Evolutionary conservation across 2,797 vertebrate species (phyloP).

Genomic region (Crocodylus rhombifer): DNA sequence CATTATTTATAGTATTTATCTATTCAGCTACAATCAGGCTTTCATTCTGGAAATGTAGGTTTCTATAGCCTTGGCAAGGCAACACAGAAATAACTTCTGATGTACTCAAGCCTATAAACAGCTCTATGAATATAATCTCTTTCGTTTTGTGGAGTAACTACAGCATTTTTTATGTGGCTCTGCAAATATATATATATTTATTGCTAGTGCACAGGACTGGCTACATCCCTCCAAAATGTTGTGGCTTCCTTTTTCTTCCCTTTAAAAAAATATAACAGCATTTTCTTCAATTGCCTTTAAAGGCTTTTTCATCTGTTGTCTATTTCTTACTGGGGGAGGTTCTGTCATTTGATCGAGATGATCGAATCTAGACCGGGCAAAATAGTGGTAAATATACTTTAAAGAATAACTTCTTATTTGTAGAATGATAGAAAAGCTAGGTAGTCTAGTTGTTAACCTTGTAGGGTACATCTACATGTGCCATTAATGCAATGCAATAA

Average conservation of each 20-base stretch:
- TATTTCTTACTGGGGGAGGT: constrained; percentile 51
- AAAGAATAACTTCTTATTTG: constrained; percentile 32
- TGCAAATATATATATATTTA: not conserved
- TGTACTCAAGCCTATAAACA: not conserved
- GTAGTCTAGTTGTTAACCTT: not conserved
- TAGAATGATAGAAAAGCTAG: not conserved
- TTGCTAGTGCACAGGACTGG: not conserved
- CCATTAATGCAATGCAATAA: no score
- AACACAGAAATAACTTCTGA: not conserved
- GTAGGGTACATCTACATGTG: not conserved
- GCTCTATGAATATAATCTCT: not conserved
- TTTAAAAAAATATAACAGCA: not conserved
- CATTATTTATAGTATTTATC: not conserved
- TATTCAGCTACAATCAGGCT: not conserved
- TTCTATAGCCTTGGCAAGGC: not conserved
- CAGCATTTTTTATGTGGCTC: not conserved
- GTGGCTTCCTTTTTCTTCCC: not conserved
- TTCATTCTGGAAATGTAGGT: not conserved
- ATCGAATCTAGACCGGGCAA: not conserved
- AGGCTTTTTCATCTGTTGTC: constrained; percentile 32
- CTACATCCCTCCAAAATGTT: not conserved
- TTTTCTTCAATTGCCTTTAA: constrained; percentile 60
- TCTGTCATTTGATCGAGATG: not conserved
- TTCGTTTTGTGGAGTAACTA: not conserved
- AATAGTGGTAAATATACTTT: not conserved